Base-by-base conservation (phyloP, 1,140 invertebrate genomes). In the Acromyrmex heyeri region DNA sequence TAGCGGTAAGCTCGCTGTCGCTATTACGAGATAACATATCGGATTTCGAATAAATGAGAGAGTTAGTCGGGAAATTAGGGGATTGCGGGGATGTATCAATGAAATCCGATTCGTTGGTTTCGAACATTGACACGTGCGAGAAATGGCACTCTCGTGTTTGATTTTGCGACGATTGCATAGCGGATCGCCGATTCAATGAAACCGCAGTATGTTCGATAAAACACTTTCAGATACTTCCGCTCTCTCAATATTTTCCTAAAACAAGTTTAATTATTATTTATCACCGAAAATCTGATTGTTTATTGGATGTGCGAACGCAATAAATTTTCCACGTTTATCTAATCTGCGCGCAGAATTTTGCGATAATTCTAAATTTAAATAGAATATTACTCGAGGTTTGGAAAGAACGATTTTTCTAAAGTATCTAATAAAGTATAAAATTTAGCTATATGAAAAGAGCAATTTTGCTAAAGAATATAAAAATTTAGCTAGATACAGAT, bases 41-140 rank as follows among this genome's bases (percentile, higher is more conserved):
- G 55, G 57, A n/a, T 69, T 67, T 76, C 87, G 62, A 75, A 87
- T 86, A 88, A 88, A 87, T 82, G 85, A 87, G 69, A 79, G 64
- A 81, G 82, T 87, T 88, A 87, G 24, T 18, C 53, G 69, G 57
- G 67, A 34, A 88, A 88, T 88, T 88, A 87, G 64, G 18, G 59
- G 38, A 55, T 48, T 50, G 79, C 48, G 48, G 55, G 50, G 64
- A 62, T n/a, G 85, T 85, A 50, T 38, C 77, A 79, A 87, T 87
- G 87, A 87, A 88, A 88, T 69, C 65, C 72, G 67, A 85, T 53
- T 70, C 50, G 72, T 55, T 21, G 70, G 73, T 87, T 59, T 27
- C 61, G 48, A 85, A 10, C 61, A 55, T 61, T 85, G 79, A 87
- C 79, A 65, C 69, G 86, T 44, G 18, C 38, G 85, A 82, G 64